Evolutionary conservation across 1,140 invertebrate genomes (phyloP), one percentile per base, ranked within the genome.

Genomic region (Laodelphax striatellus): DNA sequence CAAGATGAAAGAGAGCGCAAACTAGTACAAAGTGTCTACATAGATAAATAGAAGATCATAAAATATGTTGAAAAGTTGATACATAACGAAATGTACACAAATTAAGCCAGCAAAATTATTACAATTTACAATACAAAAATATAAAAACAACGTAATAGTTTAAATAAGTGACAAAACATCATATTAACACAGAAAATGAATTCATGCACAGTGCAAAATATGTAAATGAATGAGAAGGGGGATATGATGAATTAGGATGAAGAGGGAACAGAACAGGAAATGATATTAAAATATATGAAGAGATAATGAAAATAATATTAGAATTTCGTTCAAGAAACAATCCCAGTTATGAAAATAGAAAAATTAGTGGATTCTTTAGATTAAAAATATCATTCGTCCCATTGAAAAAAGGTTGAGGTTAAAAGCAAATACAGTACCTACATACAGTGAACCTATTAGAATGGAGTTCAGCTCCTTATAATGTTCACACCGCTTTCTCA

Each of bases 1-100:
- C 64, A 69, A 42, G 76, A 69, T 16, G 76, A 75, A 9, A 78
- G 62, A 8, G 77, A 78, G 63, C 76, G 73, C 50, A 80, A 72
- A 64, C 79, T 81, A 64, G 79, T 80, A 64, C 79, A 79, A 63
- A 81, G 64, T 72, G 74, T 76, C 75, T 77, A 63, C 50, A 54
- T 44, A 50, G 21, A 19, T 28, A 28, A 28, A 28, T 28, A 28
- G 24, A 28, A 28, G 24, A 28, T 28, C 6, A 28, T 28, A 28
- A 38, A 38, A 38, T 38, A 38, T 57, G 34, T 44, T 57, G 55
- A 38, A 31, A 63, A 42, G 44, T 46, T 16, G 34, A 5, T 53
- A 13, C 24, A 42, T 52, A 28, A 31, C 24, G 61, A 52, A 62
- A 60, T 28, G 55, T 38, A 21, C n/a, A 21, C n/a, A 59, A 44